Base-by-base conservation (phyloP, 1,140 invertebrate genomes). In the Drosophila navojoa region DNA sequence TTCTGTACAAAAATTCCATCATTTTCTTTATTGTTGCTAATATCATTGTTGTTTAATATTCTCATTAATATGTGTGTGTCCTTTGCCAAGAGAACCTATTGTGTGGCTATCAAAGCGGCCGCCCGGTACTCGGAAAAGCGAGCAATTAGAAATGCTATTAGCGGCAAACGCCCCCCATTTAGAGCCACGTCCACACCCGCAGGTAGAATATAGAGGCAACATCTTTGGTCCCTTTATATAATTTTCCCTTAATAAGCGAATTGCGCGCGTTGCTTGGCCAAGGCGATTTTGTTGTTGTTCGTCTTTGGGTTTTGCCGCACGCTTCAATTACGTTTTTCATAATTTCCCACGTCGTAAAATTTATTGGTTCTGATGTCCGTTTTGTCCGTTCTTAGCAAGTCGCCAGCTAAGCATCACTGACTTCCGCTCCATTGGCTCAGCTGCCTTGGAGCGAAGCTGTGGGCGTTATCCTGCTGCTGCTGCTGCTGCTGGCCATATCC, bases 281-380 rank as follows among this genome's bases (percentile, higher is more conserved):
- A 3, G 11, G 9, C 32, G 47, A 27, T 59, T 68, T 29, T 45
- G 5, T 45, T 38, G 35, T 38, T 38, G 35, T 38, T 38, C 35
- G 35, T 63, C 47, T 71, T 42, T 4, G 19, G 19, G 25, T 54
- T 47, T 55, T 25, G 27, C 69, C 71, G 40, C 52, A 40, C 72
- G 69, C 76, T 79, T 87, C 82, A 87, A 89, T 87, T 87, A 87
- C 71, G 76, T 82, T 87, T 87, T 87, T 87, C 79, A 87, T 86
- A 86, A 86, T 86, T 86, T 87, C 79, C 69, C 72, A 82, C 69
- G 68, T 89, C 59, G 84, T 82, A 77, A 87, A 82, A 87, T 89
- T 89, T 87, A 87, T 86, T 82, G 79, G 79, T 77, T 78, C 82
- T 69, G 76, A 78, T 64, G 72, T 57, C 27, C 58, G 54, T 60